These are phyloP conservation scores for Apostichopus parvimensis DNA, from an alignment of 35 echinoderm and acorn worm genomes.

Conservation along the genomic window DNA sequence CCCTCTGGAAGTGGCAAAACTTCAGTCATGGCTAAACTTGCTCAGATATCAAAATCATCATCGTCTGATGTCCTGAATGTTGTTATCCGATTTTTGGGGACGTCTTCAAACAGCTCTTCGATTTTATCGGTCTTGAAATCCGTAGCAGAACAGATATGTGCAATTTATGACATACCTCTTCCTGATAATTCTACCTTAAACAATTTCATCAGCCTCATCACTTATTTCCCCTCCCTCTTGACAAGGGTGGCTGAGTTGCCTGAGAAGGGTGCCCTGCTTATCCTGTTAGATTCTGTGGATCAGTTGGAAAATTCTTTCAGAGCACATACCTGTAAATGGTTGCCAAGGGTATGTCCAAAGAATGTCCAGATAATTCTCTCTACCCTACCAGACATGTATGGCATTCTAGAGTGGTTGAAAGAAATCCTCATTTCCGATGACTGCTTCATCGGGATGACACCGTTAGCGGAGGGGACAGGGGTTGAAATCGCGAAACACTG, in stretches of 20 bases:
- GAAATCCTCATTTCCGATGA: constrained; percentile 51
- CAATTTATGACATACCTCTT: constrained; percentile 52
- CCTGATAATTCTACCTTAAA: constrained; percentile 39
- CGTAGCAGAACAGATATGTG: constrained; percentile 72
- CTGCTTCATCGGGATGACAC: constrained; percentile 66
- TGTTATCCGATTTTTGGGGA: constrained; percentile 82
- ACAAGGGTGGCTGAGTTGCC: constrained; percentile 49
- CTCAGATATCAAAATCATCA: constrained; percentile 40
- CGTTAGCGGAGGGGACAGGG: constrained; percentile 71
- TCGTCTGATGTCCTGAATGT: constrained; percentile 21
- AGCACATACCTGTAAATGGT: constrained; percentile 79
- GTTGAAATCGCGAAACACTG: constrained; percentile 75
- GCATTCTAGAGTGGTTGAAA: constrained; percentile 72
- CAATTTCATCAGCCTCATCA: constrained; percentile 63
- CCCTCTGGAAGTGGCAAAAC: constrained; percentile 90
- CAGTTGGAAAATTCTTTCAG: constrained; percentile 68
- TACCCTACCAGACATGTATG: constrained; percentile 71
- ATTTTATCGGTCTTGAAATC: constrained; percentile 67
- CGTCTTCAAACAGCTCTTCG: constrained; percentile 76
- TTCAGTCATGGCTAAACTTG: constrained; percentile 81
- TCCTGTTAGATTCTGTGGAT: constrained; percentile 86
- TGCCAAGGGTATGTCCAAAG: constrained; percentile 70
- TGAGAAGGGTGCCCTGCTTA: constrained; percentile 63
- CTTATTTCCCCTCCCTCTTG: constrained; percentile 70
- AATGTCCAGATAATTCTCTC: constrained; percentile 85